Base-by-base conservation (phyloP, 1,140 invertebrate genomes). In the Gyrodactylus salaris region DNA sequence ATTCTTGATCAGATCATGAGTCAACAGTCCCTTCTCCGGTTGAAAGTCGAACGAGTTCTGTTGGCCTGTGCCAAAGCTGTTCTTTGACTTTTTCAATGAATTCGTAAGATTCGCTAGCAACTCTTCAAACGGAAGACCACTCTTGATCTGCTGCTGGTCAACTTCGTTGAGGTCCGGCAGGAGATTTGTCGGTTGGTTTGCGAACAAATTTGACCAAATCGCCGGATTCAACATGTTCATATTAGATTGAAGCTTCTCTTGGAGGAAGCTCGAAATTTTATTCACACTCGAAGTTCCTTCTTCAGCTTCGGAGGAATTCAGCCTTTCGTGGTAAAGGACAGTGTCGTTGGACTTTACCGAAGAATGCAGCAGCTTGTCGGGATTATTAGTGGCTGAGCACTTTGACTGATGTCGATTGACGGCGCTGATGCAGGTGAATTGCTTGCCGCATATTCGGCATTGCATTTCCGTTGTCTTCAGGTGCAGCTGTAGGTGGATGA, bases 101-200 rank as follows among this genome's bases (percentile, higher is more conserved):
- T 2, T 74, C 23, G n/a, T n/a, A 1, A 34, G 20, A 74, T 74
- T 74, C 24, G 73, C 7, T 74, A 73, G 7, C 73, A 25, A 19
- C 19, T 74, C 21, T n/a, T 25, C 21, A 25, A 74, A n/a, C 21
- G 26, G 22, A 19, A 21, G 16, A 20, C 20, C 7, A 16, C 1
- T n/a, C n/a, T n/a, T 68, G 27, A 1, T 69, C 22, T 23, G 16
- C 34, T 54, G n/a, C 34, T 54, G 7, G 34, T n/a, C 34, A 54
- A 54, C n/a, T 54, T n/a, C 34, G 25, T 34, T 21, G 54, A n/a
- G 34, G 34, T 16, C 34, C 7, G 7, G 34, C n/a, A 16, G 7
- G 34, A 54, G 34, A 16, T 54, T 16, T 54, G 7, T n/a, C n/a
- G 34, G n/a, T 54, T 54, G n/a, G n/a, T n/a, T n/a, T n/a, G n/a